Conservation (phyloP, 2,113 vertebrate genomes). For the Cyanoliseus patagonus region DNA sequence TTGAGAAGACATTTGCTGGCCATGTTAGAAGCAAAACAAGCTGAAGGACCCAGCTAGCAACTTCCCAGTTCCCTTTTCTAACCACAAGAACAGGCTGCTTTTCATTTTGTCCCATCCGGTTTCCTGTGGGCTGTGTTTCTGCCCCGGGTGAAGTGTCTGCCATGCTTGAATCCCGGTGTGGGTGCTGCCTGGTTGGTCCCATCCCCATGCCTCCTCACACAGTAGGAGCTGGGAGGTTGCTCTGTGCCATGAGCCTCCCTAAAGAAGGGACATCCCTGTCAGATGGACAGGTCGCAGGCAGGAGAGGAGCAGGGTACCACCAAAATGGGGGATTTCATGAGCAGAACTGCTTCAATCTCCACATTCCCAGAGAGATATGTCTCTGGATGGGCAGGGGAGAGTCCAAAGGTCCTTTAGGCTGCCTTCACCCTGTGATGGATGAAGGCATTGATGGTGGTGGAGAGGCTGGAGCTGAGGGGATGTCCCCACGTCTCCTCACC, state of each 20-base stretch:
- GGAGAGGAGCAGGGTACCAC: background rate
- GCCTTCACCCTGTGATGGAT: background rate
- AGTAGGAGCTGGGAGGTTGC: background rate
- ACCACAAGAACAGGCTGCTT: background rate
- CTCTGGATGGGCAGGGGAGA: background rate
- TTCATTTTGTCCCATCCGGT: background rate
- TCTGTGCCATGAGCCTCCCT: background rate
- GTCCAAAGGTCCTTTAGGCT: background rate
- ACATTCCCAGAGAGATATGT: fast-evolving
- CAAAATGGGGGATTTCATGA: background rate
- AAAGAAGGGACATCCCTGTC: background rate
- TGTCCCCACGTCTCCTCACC: background rate
- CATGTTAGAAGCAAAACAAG: background rate
- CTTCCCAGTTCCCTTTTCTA: background rate
- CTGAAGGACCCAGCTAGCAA: background rate
- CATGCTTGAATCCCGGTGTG: fast-evolving
- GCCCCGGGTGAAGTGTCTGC: background rate
- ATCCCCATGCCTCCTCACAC: fast-evolving
- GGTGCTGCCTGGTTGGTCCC: background rate
- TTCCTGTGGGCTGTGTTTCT: background rate
- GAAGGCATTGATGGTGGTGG: background rate
- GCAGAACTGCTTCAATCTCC: background rate
- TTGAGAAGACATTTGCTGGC: background rate
- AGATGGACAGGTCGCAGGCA: background rate
- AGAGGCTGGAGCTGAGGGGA: background rate